These are phyloP conservation scores for Oligia strigilis DNA, from an alignment of 2,888 invertebrate species.

Conservation along the genomic window DNA sequence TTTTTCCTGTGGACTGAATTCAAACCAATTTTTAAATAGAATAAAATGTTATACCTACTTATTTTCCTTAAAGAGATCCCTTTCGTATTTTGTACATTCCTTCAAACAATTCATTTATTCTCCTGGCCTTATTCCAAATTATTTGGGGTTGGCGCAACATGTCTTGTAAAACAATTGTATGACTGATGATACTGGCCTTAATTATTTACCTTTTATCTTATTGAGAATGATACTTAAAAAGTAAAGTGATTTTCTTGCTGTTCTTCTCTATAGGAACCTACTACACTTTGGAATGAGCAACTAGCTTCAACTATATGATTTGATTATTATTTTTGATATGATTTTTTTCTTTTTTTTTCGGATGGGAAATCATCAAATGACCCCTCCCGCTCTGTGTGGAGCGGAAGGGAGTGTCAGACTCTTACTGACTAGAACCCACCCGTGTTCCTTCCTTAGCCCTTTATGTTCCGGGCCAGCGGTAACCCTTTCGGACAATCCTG, in stretches of 20 bases:
- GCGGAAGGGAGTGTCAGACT: too few relatives aligned
- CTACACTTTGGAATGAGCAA: too few relatives aligned
- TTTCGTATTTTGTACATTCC: not conserved
- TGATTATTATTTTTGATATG: too few relatives aligned
- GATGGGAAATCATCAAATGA: too few relatives aligned
- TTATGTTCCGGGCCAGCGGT: too few relatives aligned
- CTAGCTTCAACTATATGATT: not conserved
- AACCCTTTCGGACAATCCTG: too few relatives aligned
- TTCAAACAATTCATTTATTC: not conserved
- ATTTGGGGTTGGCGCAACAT: too few relatives aligned
- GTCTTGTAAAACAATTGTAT: not conserved
- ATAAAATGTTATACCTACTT: not conserved
- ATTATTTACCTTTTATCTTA: constrained; percentile 15
- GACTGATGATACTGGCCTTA: not conserved
- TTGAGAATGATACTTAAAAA: not conserved
- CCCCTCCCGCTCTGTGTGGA: too few relatives aligned
- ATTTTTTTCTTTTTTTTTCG: not conserved
- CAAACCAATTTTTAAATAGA: not conserved
- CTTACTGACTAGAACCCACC: too few relatives aligned
- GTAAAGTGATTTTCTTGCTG: not conserved
- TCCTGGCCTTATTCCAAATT: too few relatives aligned
- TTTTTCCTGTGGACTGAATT: not conserved
- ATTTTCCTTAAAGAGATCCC: not conserved
- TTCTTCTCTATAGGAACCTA: too few relatives aligned
- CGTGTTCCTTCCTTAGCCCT: too few relatives aligned